Conservation (phyloP, 2,888 invertebrate genomes). For the Archaeoteleia sp. region DNA sequence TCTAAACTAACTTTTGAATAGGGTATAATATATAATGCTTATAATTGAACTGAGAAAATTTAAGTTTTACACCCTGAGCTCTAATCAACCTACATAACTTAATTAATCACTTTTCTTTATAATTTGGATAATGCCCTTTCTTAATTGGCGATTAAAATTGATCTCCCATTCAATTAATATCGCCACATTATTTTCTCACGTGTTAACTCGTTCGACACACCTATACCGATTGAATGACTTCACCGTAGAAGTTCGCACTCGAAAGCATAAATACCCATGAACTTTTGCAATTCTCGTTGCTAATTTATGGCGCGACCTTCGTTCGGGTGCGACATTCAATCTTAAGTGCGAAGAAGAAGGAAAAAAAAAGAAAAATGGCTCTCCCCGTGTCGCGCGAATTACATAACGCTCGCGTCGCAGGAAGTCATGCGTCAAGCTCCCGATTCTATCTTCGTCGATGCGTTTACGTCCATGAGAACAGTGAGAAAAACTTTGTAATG, state of each 20-base stretch:
- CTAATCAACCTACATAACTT: no score
- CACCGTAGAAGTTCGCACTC: neutral
- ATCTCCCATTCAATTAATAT: no score
- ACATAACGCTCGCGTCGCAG: conserved; percentile 23
- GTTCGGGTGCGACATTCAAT: conserved; percentile 7
- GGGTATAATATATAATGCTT: no score
- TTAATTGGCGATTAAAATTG: no score
- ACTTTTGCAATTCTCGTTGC: conserved; percentile 25
- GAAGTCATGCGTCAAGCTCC: conserved; percentile 33
- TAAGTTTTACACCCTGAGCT: no score
- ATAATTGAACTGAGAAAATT: no score
- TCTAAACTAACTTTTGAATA: no score
- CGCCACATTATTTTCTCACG: conserved; percentile 1
- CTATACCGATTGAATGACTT: conserved; percentile 4
- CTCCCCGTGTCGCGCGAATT: conserved; percentile 14
- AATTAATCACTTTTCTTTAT: no score
- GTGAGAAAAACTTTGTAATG: conserved; percentile 34
- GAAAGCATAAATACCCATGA: neutral
- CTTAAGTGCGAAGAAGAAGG: conserved; percentile 1
- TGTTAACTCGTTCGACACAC: neutral
- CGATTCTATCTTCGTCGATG: conserved; percentile 17
- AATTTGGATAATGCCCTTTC: no score
- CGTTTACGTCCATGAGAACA: conserved; percentile 26
- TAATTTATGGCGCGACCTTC: conserved; percentile 39
- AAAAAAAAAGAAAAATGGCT: conserved; percentile 8